Evolutionary conservation across 1,140 invertebrate genomes (phyloP), one percentile per base, ranked within the genome.

Genomic region (Macrobrachium nipponense): DNA sequence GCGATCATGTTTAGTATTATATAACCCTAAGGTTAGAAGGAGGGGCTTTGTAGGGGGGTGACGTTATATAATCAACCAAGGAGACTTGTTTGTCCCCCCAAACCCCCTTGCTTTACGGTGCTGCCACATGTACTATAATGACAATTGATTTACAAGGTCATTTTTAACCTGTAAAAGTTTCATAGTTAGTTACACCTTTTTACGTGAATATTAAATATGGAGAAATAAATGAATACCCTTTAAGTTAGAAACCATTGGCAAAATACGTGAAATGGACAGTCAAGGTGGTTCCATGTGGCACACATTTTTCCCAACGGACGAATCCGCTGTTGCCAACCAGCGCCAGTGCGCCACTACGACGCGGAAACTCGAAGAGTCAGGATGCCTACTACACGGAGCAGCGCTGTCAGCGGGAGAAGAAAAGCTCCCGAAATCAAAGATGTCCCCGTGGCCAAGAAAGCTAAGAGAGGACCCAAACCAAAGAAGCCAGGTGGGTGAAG

Each of bases 321-420:
- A 51, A 51, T 51, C 51, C 68, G 68, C 68, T 70, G 68, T 70
- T 70, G 68, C 68, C 68, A 70, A 70, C 68, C 68, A 70, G 36
- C n/a, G 18, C 44, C 73, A 76, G 18, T 76, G 36, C n/a, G 18
- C 44, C 73, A 76, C 44, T 76, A 58, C 43, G 73, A 76, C 73
- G 73, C 73, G 18, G 44, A 58, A 58, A n/a, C 44, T 58, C 73
- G n/a, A 12, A 20, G 11, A 58, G 44, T 8, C 73, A 76, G 59
- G 36, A 76, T 76, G 73, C 73, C 73, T 17, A 76, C 73, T 8
- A 76, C 73, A 20, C 73, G 73, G 14, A 76, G 73, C 73, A 76
- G 73, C 36, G 73, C 44, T n/a, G 59, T 44, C 73, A 76, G 73
- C 36, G 73, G 73, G 12, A 27, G 73, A 44, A 76, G 73, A 58